phyloP scores from a whole-genome alignment of 2,113 vertebrate species.

The Macrotis lagotis region DNA sequence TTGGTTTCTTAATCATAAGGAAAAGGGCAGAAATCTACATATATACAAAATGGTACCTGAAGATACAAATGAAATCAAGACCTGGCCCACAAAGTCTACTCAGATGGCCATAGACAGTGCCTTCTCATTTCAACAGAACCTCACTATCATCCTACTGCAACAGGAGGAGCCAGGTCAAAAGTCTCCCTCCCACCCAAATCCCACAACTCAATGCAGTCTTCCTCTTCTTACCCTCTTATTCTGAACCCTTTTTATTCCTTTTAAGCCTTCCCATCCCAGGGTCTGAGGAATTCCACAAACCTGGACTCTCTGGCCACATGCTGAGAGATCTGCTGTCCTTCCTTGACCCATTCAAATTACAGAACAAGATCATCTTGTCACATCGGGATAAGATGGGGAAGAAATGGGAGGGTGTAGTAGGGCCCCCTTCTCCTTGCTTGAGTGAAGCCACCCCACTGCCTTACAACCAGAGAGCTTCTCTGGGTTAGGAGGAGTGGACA shows the following conservation, averaged over 20 bases:
- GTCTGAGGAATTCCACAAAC: neutral
- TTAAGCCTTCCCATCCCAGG: neutral
- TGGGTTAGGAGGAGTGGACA: neutral
- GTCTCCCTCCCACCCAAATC: neutral
- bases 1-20: neutral
- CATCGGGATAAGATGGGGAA: neutral
- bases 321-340: neutral
- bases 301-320: neutral
- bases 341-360: neutral
- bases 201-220: neutral
- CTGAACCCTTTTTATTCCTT: neutral
- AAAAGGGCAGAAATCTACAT: neutral
- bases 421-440: neutral
- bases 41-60: neutral
- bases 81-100: neutral
- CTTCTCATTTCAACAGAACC: neutral
- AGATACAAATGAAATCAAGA: too few relatives aligned
- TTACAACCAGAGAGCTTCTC: neutral
- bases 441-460: neutral
- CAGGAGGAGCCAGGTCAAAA: neutral
- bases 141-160: neutral
- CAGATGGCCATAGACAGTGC: neutral
- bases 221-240: neutral
- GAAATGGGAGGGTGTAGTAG: neutral
- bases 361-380: neutral